Conservation (phyloP, 2,113 vertebrate species). For the Pandion haliaetus region DNA sequence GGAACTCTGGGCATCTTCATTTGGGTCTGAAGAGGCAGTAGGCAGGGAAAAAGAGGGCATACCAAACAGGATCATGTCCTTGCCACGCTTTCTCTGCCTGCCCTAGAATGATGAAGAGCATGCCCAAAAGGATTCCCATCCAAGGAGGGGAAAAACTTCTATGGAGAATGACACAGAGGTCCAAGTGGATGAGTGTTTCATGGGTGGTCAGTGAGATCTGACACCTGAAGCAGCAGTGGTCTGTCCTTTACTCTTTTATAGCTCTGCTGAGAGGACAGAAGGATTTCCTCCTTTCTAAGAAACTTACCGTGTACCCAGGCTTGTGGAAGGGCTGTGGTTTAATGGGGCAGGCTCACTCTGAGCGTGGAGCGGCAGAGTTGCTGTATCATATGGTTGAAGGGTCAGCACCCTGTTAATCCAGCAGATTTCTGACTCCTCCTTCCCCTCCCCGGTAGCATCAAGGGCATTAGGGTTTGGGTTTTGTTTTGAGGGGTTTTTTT, state of each 20-base stretch:
- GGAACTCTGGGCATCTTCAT: background rate
- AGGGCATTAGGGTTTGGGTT: background rate
- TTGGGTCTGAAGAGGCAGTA: background rate
- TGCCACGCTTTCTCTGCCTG: background rate
- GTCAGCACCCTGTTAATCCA: background rate
- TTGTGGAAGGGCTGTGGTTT: background rate
- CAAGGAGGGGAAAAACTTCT: background rate
- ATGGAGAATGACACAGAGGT: background rate
- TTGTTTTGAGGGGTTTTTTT: background rate
- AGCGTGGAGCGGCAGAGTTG: rapidly evolving
- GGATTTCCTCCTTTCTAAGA: background rate
- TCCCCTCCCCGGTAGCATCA: background rate
- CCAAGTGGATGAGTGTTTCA: background rate
- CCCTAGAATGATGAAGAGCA: background rate
- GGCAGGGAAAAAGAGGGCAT: background rate
- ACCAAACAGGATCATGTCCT: background rate
- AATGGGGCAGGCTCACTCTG: background rate
- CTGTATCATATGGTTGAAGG: background rate
- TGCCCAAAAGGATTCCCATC: background rate
- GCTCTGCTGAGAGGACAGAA: background rate
- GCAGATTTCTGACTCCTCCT: background rate
- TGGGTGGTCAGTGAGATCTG: background rate
- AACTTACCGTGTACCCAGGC: background rate
- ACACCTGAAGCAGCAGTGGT: background rate
- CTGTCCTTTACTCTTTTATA: background rate